Evolutionary conservation across 1,140 invertebrate genomes (phyloP), one percentile per base, ranked within the genome.

Genomic region (Uloborus diversus): DNA sequence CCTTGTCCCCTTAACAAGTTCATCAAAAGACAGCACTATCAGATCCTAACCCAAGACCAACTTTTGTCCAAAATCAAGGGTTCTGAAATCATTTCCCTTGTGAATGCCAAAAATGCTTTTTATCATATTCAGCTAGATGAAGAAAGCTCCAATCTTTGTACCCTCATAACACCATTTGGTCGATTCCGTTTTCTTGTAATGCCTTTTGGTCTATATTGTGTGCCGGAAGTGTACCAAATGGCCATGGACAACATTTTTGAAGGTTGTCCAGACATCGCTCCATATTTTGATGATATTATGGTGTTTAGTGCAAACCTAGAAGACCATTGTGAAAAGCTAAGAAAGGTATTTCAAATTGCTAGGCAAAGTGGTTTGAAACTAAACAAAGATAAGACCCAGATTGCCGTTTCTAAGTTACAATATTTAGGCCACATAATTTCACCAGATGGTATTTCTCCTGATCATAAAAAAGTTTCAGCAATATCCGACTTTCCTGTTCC

Each of bases 121-220:
- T 64, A 7, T 42, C 73, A 65, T 4, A 33, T 66, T 32, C 1
- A 53, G 27, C 62, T 79, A 57, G 51, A 49, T 53, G 47, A 56
- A 2, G 70, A 65, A 20, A 79, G 75, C 25, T n/a, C 75, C n/a
- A 28, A 66, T 20, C 47, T 79, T 4, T 79, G 61, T 53, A 73
- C 65, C 5, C 76, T 83, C 27, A 51, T 57, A 20, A 80, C 76
- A 7, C 59, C 42, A 28, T 62, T 71, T 28, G 85, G 86, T 23
- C 84, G 84, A 14, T 88, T 85, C 64, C n/a, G 53, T 59, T 85
- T 86, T 81, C 86, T 86, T 70, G 80, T 86, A 32, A 64, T 89
- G 13, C 85, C 84, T 5, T 90, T 88, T 84, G 89, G 88, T 4
- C 84, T 90, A 3, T 85, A 85, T 73, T 85, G 84, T 30, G 87